A percentile compares a stretch with the other conserved stretches of the same genome.
These are phyloP conservation scores for Pogonocherus hispidulus DNA, from an alignment of 2,888 invertebrate species.

Conservation along the genomic window DNA sequence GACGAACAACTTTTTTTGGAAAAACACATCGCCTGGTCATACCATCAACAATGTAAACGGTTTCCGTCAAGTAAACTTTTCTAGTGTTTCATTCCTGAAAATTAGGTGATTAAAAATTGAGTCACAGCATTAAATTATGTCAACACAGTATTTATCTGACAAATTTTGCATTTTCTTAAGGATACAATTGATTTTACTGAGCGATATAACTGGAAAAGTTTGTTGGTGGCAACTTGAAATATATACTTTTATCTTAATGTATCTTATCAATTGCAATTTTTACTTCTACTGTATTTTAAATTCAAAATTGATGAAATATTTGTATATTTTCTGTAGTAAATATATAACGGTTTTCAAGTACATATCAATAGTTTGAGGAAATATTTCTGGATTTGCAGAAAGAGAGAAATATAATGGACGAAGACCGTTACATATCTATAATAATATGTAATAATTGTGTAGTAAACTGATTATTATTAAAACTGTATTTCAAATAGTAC, in stretches of 20 bases:
- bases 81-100: background rate
- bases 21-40: conserved; percentile 21
- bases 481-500: background rate
- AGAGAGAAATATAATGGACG: background rate
- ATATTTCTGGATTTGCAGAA: background rate
- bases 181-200: too few relatives aligned
- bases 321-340: background rate
- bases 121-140: background rate
- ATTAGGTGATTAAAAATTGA: background rate
- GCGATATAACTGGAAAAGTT: background rate
- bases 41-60: background rate
- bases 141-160: background rate
- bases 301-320: too few relatives aligned
- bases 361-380: conserved; percentile 2
- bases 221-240: background rate
- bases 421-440: background rate
- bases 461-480: background rate
- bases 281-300: too few relatives aligned
- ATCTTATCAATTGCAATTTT: too few relatives aligned
- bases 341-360: background rate
- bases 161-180: too few relatives aligned
- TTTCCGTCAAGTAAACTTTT: background rate
- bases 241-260: too few relatives aligned
- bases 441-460: background rate
- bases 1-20: conserved; percentile 37